Evolutionary conservation across 2,888 invertebrate genomes (phyloP), one percentile per base, ranked within the genome.

Genomic region (Dolichomitus sp.): DNA sequence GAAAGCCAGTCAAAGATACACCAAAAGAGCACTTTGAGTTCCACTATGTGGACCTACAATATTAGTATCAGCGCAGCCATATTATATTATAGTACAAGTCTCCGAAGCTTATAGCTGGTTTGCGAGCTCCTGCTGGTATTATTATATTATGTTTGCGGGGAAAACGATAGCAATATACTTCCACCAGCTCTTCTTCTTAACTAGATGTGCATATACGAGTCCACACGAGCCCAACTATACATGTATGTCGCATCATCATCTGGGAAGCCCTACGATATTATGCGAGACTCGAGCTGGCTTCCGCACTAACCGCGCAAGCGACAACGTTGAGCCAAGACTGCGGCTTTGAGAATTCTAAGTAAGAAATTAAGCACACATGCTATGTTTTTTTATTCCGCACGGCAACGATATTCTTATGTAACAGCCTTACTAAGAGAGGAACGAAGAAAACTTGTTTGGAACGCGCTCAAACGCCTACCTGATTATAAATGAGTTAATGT

Each of bases 261-360:
- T 30, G 75, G 48, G 83, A 83, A 83, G 83, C 80, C 83, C 80
- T 63, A 80, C 76, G 72, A 83, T 76, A 76, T 83, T 83, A 80
- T 68, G 66, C 79, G 72, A 66, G 70, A 73, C 83, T 72, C 72
- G 61, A 68, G 61, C 68, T 65, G 83, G 83, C 76, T 80, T 83
- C 83, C 66, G 66, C 59, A 48, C 45, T 76, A 63, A 59, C 65
- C 52, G 52, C 19, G 68, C 45, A 59, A 69, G 68, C 45, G 59
- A 69, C 69, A 27, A 14, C 45, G 33, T 45, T 45, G 48, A 48
- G 50, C 66, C 65, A 76, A 66, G 72, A 59, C 70, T 72, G 75
- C 27, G 70, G 66, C 76, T 54, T 66, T 72, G 50, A 52, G 48
- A 69, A 70, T 82, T 79, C 66, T 11, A 66, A 50, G 72, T 11